Conservation (phyloP, 2,888 invertebrate genomes). For the Tuta absoluta region DNA sequence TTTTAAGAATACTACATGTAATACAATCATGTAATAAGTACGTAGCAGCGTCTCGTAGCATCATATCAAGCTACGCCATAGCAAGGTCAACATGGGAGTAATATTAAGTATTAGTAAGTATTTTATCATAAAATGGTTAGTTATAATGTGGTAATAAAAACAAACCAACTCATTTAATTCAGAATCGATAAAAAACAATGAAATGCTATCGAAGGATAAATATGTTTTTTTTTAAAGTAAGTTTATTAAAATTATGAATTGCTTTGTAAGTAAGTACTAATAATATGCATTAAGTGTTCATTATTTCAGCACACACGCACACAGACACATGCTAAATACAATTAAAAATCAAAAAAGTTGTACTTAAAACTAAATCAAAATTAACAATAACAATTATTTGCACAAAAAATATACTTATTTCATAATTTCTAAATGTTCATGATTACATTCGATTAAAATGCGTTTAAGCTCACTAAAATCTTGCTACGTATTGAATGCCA, state of each 20-base stretch:
- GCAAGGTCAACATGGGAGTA: no score
- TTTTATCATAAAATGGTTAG: no score
- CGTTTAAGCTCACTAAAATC: not conserved
- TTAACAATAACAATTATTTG: not conserved
- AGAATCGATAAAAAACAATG: no score
- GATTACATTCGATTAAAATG: not conserved
- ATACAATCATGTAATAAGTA: no score
- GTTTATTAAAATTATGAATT: not conserved
- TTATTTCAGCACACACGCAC: not conserved
- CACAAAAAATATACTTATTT: not conserved
- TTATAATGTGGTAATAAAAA: no score
- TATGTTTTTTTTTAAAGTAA: no score
- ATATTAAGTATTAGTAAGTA: no score
- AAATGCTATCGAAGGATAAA: no score
- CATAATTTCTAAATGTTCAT: not conserved
- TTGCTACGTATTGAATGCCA: not conserved
- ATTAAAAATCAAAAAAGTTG: not conserved
- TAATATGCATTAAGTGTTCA: conserved; percentile 4
- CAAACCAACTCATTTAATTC: no score
- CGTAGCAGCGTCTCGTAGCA: no score
- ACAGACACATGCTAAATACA: conserved; percentile 2
- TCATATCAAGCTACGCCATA: no score
- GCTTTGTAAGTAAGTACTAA: conserved; percentile 9
- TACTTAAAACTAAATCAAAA: not conserved
- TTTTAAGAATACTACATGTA: no score